Evolutionary conservation across 2,797 vertebrate species (phyloP), one percentile per base, ranked within the genome.

Genomic region (Hoplostethus atlanticus): DNA sequence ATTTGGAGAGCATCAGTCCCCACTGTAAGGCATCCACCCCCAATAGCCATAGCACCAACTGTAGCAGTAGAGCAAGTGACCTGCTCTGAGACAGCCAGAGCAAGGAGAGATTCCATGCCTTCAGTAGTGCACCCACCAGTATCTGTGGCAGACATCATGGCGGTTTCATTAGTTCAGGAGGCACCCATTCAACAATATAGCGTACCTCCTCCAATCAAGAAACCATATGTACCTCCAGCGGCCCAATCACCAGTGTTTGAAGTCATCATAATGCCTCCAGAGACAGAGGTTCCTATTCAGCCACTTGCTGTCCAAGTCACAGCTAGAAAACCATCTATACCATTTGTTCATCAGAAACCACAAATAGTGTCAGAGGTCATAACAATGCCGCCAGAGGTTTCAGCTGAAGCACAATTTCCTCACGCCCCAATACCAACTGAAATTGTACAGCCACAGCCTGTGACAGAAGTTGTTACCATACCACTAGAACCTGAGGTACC

Each of bases 1-100:
- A 58, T 92, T 55, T 86, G 89, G n/a, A 90, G 88, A 62, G 83
- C 85, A 13, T 93, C 92, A 52, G 83, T 93, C 15, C 89, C 91
- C 9, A 74, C 77, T 74, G 68, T 93, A 48, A 89, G 82, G 38
- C 82, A 92, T 57, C 75, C 81, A 76, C 82, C 83, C 54, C 84
- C 81, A 58, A 75, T 66, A 68, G 16, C 68, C 1, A 25, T 65
- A 62, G 34, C 69, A 50, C 64, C 68, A 76, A 61, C 40, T 81
- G 52, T 65, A 13, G 55, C 46, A 74, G 54, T 17, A 81, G 95
- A 96, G 77, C 95, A 96, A 73, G 93, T 95, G 50, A 95, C 93
- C 81, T 90, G 72, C 51, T 77, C 83, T 53, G 89, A 90, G 47
- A 50, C 62, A 53, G 64, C 82, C 25, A 84, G 90, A 76, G 15